These are phyloP conservation scores for Holacanthus passer DNA, from an alignment of 2,113 vertebrate genomes.

Conservation along the genomic window DNA sequence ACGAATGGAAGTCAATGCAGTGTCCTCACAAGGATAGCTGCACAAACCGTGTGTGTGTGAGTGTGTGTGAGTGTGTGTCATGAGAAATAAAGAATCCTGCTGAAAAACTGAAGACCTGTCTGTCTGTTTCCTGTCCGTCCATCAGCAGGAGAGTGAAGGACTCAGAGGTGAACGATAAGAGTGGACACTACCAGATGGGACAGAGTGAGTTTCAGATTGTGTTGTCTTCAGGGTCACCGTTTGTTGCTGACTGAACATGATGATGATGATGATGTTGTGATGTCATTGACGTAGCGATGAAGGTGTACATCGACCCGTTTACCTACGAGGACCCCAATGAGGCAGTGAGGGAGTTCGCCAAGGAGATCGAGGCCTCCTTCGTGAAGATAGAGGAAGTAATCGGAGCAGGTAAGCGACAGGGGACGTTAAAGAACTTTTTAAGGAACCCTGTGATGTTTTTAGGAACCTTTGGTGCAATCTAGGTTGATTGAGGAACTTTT, in stretches of 20 bases:
- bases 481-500: neutral
- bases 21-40: too few relatives aligned
- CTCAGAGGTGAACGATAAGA: constrained; percentile 81
- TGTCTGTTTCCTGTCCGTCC: neutral
- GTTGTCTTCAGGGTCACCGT: neutral
- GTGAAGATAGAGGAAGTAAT: constrained; percentile 86
- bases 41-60: neutral
- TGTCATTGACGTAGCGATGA: constrained; percentile 74
- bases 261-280: constrained; percentile 11
- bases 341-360: constrained; percentile 82
- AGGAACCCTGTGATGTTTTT: too few relatives aligned
- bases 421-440: too few relatives aligned
- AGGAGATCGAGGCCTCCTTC: constrained; percentile 84
- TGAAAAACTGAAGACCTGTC: constrained; percentile 29
- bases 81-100: constrained; percentile 42
- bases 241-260: neutral
- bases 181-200: constrained; percentile 88
- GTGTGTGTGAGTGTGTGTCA: constrained; percentile 16
- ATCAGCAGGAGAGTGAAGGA: constrained; percentile 76
- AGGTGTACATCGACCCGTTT: constrained; percentile 85
- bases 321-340: constrained; percentile 84
- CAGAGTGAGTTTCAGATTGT: constrained; percentile 84
- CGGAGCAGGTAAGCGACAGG: constrained; percentile 75
- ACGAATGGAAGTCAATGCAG: too few relatives aligned
- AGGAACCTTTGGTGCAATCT: neutral